Evolutionary conservation across 2,888 invertebrate genomes (phyloP), one percentile per base, ranked within the genome.

Genomic region (Melinaea marsaeus): DNA sequence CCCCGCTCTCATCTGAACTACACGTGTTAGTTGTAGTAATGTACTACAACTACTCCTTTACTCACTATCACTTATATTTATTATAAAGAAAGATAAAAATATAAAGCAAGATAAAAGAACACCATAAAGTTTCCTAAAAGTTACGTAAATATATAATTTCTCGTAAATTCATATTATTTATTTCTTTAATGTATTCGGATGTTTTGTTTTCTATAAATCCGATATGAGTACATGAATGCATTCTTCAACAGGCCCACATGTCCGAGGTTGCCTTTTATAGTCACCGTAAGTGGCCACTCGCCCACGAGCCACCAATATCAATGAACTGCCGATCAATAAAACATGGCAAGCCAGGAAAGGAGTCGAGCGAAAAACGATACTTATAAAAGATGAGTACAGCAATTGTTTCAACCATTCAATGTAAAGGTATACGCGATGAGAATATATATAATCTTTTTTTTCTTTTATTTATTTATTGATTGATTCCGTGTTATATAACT

Each of bases 251-350:
- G 88, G 88, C 90, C 88, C 89, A 88, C 90, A 90, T 89, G 90
- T 89, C 84, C 88, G 85, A 86, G 88, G 87, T 83, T 88, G 79
- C 90, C 90, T 86, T 90, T 87, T 90, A 90, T 83, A 90, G 90
- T 78, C 78, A 82, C 82, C 84, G 81, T 90, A 90, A 90, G 89
- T 90, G 90, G 89, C 83, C 89, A 90, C 85, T 90, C 90, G 88
- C 89, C 90, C 86, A 84, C 90, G 89, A 89, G 89, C 81, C 83
- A 86, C 84, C 83, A 86, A 90, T 90, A 90, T 90, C 90, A 90
- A 90, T 90, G 90, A 90, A 90, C 89, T 82, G 84, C 78, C 85
- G 86, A 90, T 90, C 90, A 90, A 90, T 90, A 90, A 90, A 90
- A 90, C 90, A 90, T 90, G 86, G 80, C 81, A 76, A 80, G 87